Evolutionary conservation across 2,797 vertebrate species (phyloP), one percentile per base, ranked within the genome.

Genomic region (Anabas testudineus): DNA sequence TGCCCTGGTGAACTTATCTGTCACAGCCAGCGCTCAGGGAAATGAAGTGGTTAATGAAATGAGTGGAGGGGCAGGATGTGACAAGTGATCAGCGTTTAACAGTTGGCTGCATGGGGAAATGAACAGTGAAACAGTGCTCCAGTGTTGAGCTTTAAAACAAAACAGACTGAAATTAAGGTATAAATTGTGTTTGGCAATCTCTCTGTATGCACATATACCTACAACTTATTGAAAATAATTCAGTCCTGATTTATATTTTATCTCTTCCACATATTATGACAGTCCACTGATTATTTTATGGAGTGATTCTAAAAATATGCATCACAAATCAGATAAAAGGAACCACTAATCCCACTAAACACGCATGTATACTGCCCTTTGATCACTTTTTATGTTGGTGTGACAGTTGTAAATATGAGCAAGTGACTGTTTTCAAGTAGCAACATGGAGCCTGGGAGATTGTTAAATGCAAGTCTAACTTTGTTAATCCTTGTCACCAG

Each of bases 301-400:
- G 65, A 41, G 3, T 55, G 18, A 48, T 54, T 55, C 32, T 21
- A 63, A 61, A 48, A 18, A 62, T 28, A 26, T 34, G 19, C 47
- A 61, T 57, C n/a, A 34, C 39, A 59, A 21, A 57, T 45, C 37
- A 62, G 22, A 42, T 36, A 45, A 65, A 52, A 67, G 65, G 60
- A 73, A 67, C 64, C 53, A 48, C 45, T 32, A 32, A 48, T 19
- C 41, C 37, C 7, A 53, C 47, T 32, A 32, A 48, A 21, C 37
- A 43, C 8, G 12, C 57, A 66, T 46, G 45, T 61, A 55, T 47
- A 21, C n/a, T 90, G 92, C 87, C 87, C 94, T 94, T 95, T 94
- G 94, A 86, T 86, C 92, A 15, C 21, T 52, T 67, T 83, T 91
- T 90, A 88, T 87, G 78, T 72, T 60, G 56, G 41, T 65, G 45